phyloP scores from a whole-genome alignment of 23 tunicate genomes.

The Halocynthia aurantium region DNA sequence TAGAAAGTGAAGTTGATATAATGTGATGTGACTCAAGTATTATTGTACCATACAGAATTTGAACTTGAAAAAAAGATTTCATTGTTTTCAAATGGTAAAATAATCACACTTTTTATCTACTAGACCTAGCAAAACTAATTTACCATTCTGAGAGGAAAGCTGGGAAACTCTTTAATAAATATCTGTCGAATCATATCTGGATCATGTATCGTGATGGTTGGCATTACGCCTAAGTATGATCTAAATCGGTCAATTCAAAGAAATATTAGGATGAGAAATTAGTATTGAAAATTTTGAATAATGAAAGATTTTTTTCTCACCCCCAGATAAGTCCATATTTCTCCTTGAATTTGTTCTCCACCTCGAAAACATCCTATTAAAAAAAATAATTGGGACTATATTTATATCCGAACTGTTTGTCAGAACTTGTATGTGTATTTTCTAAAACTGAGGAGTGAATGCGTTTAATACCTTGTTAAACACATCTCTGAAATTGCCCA shows the following conservation, averaged over 20 bases:
- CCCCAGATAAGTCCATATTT: constrained; percentile 69
- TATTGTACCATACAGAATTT: too few species aligned
- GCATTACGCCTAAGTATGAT: constrained; percentile 30
- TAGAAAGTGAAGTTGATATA: too few species aligned
- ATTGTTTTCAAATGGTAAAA: too few species aligned
- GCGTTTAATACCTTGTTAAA: background rate
- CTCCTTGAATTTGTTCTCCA: constrained; percentile 36
- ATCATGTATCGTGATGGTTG: constrained; percentile 40
- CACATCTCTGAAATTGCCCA: constrained; percentile 28
- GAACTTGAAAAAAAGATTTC: too few species aligned
- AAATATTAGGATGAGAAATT: too few species aligned
- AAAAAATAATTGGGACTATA: background rate
- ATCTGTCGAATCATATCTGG: constrained; percentile 66
- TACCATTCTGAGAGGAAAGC: constrained; percentile 60
- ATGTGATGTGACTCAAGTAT: too few species aligned
- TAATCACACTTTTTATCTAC: too few species aligned
- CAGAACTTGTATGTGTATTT: too few species aligned
- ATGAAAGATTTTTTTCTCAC: constrained; percentile 17
- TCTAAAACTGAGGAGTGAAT: too few species aligned
- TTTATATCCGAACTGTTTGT: too few species aligned
- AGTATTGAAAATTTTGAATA: background rate
- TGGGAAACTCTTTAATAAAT: constrained; percentile 56
- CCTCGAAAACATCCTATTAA: constrained; percentile 20
- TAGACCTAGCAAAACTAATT: background rate
- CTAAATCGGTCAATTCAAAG: constrained; percentile 11